Conservation (phyloP, 2,113 vertebrate genomes). For the Strix aluco region DNA sequence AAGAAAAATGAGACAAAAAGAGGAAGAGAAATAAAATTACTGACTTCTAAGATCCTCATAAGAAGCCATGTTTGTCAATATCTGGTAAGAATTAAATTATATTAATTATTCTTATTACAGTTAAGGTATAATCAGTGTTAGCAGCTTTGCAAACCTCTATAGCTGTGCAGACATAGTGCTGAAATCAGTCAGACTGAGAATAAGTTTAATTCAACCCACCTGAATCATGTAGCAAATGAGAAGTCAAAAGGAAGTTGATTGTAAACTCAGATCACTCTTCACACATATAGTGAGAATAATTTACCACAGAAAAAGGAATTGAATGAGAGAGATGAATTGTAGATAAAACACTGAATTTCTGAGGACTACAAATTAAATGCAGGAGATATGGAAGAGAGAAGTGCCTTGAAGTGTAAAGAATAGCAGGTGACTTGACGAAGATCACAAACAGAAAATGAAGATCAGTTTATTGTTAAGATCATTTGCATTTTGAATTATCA, state of each 20-base stretch:
- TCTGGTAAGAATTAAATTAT: rapidly evolving
- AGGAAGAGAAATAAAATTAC: not conserved
- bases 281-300: not conserved
- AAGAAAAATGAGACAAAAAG: not conserved
- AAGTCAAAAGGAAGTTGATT: not conserved
- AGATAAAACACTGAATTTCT: not conserved
- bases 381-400: not conserved
- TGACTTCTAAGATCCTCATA: not conserved
- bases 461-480: not conserved
- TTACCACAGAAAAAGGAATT: not conserved
- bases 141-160: not conserved
- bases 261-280: not conserved
- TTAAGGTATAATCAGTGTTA: not conserved
- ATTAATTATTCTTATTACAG: not conserved
- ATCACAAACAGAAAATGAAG: not conserved
- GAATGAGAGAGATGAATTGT: not conserved
- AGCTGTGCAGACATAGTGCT: not conserved
- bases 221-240: not conserved
- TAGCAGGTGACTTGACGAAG: not conserved
- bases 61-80: not conserved
- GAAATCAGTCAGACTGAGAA: not conserved
- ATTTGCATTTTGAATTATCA: not conserved
- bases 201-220: not conserved
- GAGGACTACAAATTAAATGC: not conserved
- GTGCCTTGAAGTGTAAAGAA: not conserved